Conservation (phyloP, 2,113 vertebrate genomes). For the Aldabrachelys gigantea region DNA sequence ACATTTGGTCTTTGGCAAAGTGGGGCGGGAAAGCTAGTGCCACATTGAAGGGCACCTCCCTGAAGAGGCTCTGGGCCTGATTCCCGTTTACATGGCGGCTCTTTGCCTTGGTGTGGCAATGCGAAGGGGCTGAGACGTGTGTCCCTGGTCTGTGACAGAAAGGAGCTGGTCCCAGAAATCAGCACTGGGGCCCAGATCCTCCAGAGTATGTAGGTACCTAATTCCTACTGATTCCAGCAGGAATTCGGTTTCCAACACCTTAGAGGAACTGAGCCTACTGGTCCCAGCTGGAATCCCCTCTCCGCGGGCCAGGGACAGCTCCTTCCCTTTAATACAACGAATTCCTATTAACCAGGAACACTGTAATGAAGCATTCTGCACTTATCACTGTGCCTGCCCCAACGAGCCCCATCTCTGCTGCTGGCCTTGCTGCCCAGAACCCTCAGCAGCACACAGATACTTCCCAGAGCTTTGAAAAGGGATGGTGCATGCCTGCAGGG, state of each 20-base stretch:
- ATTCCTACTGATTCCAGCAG: too few relatives aligned
- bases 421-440: too few relatives aligned
- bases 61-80: not conserved
- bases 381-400: too few relatives aligned
- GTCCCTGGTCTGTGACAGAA: too few relatives aligned
- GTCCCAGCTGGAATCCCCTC: too few relatives aligned
- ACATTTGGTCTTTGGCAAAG: not conserved
- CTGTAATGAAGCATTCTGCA: not conserved
- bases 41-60: not conserved
- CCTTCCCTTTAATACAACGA: not conserved
- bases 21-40: not conserved
- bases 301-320: not conserved
- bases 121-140: not conserved
- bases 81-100: not conserved
- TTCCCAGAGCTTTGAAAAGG: too few relatives aligned
- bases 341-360: not conserved
- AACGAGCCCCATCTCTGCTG: rapidly evolving
- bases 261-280: too few relatives aligned
- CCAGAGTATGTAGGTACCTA: too few relatives aligned
- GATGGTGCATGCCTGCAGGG: too few relatives aligned
- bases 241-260: not conserved
- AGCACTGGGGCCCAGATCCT: too few relatives aligned
- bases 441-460: too few relatives aligned
- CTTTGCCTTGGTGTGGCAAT: not conserved
- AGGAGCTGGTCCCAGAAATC: too few relatives aligned